Conservation (phyloP, 2,888 invertebrate genomes). For the Tridacna gigas region DNA sequence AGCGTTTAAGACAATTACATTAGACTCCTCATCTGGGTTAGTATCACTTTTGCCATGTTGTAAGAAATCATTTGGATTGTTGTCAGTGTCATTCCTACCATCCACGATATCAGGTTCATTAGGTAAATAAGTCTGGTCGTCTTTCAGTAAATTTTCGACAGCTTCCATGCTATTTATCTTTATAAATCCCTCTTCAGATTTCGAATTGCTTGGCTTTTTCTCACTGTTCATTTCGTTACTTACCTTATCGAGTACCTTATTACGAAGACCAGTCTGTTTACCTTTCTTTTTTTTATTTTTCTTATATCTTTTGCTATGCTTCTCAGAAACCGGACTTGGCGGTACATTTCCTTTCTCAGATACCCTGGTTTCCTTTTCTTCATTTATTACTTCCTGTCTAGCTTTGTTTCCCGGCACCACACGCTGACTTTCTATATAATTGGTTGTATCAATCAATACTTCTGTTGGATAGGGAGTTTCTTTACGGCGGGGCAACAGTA, state of each 20-base stretch:
- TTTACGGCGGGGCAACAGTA: slow-evolving; percentile 52
- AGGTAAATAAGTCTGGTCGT: background rate
- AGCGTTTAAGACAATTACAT: background rate
- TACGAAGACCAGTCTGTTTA: background rate
- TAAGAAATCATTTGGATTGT: background rate
- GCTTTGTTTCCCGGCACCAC: background rate
- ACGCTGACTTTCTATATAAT: background rate
- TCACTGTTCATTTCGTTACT: too few relatives aligned
- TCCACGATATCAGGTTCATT: background rate
- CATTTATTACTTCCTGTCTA: background rate
- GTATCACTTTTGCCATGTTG: background rate
- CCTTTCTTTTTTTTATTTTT: background rate
- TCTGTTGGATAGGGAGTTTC: slow-evolving; percentile 10
- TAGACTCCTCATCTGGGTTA: background rate
- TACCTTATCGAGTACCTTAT: background rate
- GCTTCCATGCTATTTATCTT: background rate
- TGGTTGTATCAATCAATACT: background rate
- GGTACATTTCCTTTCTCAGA: background rate
- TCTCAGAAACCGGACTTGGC: background rate
- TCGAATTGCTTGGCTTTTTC: too few relatives aligned
- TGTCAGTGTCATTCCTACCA: background rate
- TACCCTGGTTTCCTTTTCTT: background rate
- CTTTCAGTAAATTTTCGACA: background rate
- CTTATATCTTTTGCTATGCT: background rate
- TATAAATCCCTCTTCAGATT: slow-evolving; percentile 2